Percentiles rank a stretch among this genome's conserved stretches.
These are phyloP conservation scores for Drosophila histrio DNA, from an alignment of 2,888 invertebrate genomes.

Conservation along the genomic window DNA sequence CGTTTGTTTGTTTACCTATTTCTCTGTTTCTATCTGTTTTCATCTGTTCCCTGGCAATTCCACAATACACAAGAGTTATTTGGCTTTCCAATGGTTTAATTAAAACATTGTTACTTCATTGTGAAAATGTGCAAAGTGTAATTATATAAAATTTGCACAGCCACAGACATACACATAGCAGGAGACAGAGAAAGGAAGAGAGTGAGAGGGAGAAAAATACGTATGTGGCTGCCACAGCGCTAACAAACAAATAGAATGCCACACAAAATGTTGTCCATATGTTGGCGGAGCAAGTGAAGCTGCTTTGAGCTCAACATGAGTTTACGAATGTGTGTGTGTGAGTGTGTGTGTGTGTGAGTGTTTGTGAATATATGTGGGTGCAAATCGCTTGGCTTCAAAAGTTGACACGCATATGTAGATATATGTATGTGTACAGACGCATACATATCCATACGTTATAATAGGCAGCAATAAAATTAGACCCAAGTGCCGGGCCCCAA, in stretches of 20 bases:
- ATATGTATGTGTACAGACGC: conserved; percentile 4
- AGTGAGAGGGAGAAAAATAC: not conserved
- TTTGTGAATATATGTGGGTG: conserved; percentile 17
- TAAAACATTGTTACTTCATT: conserved; percentile 80
- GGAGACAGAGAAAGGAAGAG: not conserved
- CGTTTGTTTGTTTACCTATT: conserved; percentile 10
- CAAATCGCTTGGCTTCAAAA: conserved; percentile 72
- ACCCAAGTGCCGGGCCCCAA: conserved; percentile 54
- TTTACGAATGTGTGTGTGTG: conserved; percentile 11
- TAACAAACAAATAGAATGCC: conserved; percentile 71
- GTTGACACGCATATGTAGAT: conserved; percentile 70
- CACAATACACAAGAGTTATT: conserved; percentile 75
- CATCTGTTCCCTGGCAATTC: conserved; percentile 46
- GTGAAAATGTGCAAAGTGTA: conserved; percentile 81
- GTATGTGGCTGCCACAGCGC: conserved; percentile 50
- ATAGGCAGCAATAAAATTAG: conserved; percentile 74
- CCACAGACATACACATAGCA: conserved; percentile 45
- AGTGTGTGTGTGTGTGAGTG: not conserved
- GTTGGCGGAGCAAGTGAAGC: conserved; percentile 47
- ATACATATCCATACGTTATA: conserved; percentile 42
- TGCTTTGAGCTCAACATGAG: conserved; percentile 47
- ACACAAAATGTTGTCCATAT: conserved; percentile 70
- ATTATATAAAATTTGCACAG: conserved; percentile 78
- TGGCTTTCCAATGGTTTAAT: conserved; percentile 79
- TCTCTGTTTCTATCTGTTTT: conserved; percentile 21